A percentile compares a stretch with the other conserved stretches of the same genome.
Evolutionary conservation across 2,113 vertebrate genomes (phyloP).

Genomic region (Bubo scandiacus): DNA sequence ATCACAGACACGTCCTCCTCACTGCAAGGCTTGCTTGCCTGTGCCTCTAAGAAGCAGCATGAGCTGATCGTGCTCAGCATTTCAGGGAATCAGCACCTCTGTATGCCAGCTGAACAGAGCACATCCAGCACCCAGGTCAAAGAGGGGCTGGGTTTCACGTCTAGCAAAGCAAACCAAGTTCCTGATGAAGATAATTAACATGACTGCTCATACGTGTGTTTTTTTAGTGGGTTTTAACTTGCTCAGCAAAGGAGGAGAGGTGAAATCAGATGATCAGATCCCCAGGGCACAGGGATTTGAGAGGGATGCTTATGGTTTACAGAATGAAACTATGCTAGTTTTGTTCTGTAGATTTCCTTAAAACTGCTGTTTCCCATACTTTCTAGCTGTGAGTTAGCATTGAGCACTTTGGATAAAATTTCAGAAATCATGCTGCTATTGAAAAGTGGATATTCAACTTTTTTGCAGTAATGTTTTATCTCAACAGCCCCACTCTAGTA

Average conservation of each 20-base stretch:
- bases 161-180: background rate
- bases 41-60: background rate
- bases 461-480: background rate
- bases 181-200: background rate
- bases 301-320: background rate
- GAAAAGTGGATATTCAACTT: background rate
- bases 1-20: rapidly evolving
- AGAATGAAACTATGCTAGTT: background rate
- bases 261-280: background rate
- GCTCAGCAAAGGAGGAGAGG: background rate
- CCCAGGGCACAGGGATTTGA: background rate
- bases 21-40: background rate
- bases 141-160: background rate
- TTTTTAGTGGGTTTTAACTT: background rate
- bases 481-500: background rate
- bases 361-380: background rate
- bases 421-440: background rate
- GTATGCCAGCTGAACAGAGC: background rate
- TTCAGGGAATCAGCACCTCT: background rate
- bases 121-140: background rate
- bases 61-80: background rate
- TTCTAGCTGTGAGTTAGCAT: background rate
- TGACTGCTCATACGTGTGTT: rapidly evolving
- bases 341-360: background rate
- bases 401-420: background rate